These are phyloP conservation scores for Acropternis orthonyx DNA, from an alignment of 2,797 vertebrate species.

Conservation along the genomic window DNA sequence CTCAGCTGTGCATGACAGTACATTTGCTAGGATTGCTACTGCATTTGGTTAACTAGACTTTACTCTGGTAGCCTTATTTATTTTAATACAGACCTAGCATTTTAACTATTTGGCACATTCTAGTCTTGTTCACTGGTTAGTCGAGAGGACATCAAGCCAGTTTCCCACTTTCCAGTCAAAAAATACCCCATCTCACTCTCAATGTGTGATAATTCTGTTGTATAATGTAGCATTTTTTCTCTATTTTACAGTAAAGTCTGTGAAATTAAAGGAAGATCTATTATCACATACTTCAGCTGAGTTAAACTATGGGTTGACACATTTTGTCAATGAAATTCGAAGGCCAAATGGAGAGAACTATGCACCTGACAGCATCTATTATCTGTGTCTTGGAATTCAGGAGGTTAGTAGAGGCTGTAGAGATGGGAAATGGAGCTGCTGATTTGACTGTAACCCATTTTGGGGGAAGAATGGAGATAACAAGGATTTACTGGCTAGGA, in stretches of 20 bases:
- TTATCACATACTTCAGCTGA: constrained; percentile 84
- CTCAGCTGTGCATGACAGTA: neutral
- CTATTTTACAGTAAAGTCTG: constrained; percentile 78
- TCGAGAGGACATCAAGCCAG: neutral
- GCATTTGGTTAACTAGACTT: neutral
- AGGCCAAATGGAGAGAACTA: constrained; percentile 91
- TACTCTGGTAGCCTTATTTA: neutral
- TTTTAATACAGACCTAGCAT: neutral
- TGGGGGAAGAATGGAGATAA: constrained; percentile 6
- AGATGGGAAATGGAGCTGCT: constrained; percentile 1
- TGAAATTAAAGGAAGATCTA: constrained; percentile 86
- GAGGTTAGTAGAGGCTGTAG: constrained; percentile 83
- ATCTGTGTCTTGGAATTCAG: constrained; percentile 97
- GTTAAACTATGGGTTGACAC: constrained; percentile 85
- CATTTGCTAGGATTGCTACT: neutral
- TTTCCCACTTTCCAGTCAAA: neutral
- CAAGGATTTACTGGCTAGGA: neutral
- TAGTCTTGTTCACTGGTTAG: neutral
- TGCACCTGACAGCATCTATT: constrained; percentile 95
- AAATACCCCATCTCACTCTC: neutral
- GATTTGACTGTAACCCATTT: neutral
- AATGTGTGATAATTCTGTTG: constrained; percentile 11
- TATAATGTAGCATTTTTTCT: constrained; percentile 52
- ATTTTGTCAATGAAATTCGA: constrained; percentile 90
- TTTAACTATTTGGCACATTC: neutral